Conservation (phyloP, 2,888 invertebrate species). For the Cantharis nigra region DNA sequence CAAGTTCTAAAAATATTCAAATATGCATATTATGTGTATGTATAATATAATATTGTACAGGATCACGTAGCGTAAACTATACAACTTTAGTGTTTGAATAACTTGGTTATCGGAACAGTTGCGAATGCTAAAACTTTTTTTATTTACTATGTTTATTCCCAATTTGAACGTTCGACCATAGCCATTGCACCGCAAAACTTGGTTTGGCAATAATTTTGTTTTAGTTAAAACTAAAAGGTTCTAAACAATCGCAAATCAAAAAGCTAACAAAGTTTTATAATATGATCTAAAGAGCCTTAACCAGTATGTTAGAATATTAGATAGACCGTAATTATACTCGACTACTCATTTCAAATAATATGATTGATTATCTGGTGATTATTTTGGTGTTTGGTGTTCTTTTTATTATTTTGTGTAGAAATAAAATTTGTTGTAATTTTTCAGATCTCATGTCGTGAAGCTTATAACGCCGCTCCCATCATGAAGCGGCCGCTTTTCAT, state of each 20-base stretch:
- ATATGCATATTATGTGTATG: not conserved
- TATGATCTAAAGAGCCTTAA: too few relatives aligned
- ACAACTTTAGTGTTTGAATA: not conserved
- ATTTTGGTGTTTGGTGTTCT: not conserved
- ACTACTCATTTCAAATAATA: too few relatives aligned
- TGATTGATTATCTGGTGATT: too few relatives aligned
- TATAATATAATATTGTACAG: not conserved
- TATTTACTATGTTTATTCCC: not conserved
- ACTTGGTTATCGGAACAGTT: not conserved
- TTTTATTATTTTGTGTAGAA: not conserved
- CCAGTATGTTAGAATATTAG: too few relatives aligned
- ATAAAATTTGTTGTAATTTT: constrained; percentile 36
- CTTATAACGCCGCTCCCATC: constrained; percentile 46
- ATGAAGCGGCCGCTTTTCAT: constrained; percentile 52
- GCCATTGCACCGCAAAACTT: too few relatives aligned
- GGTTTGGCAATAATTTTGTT: too few relatives aligned
- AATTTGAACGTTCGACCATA: not conserved
- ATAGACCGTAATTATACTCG: too few relatives aligned
- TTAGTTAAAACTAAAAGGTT: not conserved
- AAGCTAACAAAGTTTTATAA: too few relatives aligned
- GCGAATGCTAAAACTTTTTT: too few relatives aligned
- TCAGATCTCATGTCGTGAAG: constrained; percentile 55
- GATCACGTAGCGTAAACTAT: not conserved
- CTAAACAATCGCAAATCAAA: too few relatives aligned
- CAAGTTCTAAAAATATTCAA: not conserved